Conservation (phyloP, 2,888 invertebrate genomes). For the Drosophila falleni region DNA sequence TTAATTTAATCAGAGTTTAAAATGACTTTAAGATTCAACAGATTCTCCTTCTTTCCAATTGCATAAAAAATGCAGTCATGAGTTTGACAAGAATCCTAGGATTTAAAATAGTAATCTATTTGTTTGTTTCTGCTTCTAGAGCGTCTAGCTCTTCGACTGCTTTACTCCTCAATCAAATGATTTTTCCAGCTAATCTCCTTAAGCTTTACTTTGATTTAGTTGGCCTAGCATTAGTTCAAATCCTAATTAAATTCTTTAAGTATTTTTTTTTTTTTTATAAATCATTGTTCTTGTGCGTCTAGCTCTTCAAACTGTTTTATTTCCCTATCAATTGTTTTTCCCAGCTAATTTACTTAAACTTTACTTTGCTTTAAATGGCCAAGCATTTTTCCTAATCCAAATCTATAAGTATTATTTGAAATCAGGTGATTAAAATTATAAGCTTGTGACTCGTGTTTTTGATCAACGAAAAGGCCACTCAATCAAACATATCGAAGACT, state of each 20-base stretch:
- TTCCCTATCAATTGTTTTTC: not conserved
- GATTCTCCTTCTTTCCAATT: too few relatives aligned
- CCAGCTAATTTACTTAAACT: not conserved
- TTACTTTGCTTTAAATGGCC: not conserved
- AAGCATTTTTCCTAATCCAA: not conserved
- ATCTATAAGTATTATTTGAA: conserved; percentile 9
- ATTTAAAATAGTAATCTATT: not conserved
- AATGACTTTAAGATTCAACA: too few relatives aligned
- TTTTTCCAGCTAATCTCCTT: not conserved
- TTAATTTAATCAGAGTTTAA: not conserved
- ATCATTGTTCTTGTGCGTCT: too few relatives aligned
- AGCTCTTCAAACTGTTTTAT: not conserved
- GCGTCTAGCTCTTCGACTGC: not conserved
- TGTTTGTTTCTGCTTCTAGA: too few relatives aligned
- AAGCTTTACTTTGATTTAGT: not conserved
- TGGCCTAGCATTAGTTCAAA: not conserved
- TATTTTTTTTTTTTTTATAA: too few relatives aligned
- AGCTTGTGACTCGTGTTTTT: conserved; percentile 6
- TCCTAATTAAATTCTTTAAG: not conserved
- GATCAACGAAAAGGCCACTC: conserved; percentile 17
- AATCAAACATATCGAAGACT: conserved; percentile 13
- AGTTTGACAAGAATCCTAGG: not conserved
- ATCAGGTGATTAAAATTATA: conserved; percentile 18
- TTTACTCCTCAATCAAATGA: not conserved
- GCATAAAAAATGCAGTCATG: not conserved